Percentiles rank a stretch among this genome's conserved stretches.
These are phyloP conservation scores for Oplegnathus fasciatus DNA, from an alignment of 2,113 vertebrate species.

Conservation along the genomic window DNA sequence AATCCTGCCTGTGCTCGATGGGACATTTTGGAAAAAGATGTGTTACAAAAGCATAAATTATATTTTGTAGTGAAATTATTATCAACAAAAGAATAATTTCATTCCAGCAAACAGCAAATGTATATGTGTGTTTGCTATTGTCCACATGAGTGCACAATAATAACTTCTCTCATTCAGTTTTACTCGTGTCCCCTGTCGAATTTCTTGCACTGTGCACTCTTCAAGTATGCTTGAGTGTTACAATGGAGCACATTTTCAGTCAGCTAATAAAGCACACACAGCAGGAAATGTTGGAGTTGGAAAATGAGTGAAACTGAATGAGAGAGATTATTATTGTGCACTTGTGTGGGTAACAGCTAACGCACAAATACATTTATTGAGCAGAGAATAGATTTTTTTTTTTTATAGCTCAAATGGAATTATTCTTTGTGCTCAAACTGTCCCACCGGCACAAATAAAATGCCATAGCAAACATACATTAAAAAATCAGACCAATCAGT, in stretches of 20 bases:
- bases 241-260: background rate
- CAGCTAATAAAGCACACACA: background rate
- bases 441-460: background rate
- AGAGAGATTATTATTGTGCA: background rate
- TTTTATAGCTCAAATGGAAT: background rate
- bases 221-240: background rate
- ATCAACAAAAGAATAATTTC: background rate
- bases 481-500: no score
- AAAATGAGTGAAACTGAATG: background rate
- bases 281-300: background rate
- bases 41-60: background rate
- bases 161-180: background rate
- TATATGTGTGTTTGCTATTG: background rate
- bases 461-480: background rate
- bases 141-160: no score
- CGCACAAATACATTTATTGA: background rate
- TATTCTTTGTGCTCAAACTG: background rate
- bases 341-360: background rate
- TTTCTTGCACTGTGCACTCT: background rate
- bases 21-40: background rate
- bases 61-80: background rate
- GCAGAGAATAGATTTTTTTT: background rate
- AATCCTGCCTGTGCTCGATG: background rate
- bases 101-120: no score
- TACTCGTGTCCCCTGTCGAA: background rate